A percentile compares a stretch with the other conserved stretches of the same genome.
Conservation (phyloP, 2,113 vertebrate species). For the Callaeas wilsoni region DNA sequence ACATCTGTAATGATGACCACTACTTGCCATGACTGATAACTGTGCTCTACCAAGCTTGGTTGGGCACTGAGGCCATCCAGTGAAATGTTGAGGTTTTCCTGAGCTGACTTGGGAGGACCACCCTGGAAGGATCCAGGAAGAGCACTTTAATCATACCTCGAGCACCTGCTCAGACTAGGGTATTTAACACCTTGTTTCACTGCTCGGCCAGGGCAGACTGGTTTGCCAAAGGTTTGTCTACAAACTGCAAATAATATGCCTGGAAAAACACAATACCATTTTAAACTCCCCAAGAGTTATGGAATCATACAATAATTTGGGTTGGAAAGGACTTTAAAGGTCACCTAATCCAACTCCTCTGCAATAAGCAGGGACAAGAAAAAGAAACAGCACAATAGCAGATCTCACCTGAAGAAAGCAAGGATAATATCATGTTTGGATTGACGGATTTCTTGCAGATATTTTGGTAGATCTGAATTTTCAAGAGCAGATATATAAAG, state of each 20-base stretch:
- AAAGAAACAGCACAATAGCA: neutral
- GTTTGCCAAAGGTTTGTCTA: neutral
- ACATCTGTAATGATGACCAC: neutral
- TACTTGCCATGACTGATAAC: neutral
- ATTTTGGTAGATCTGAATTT: neutral
- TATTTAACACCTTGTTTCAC: neutral
- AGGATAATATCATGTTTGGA: neutral
- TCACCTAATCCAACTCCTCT: neutral
- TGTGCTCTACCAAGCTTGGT: neutral
- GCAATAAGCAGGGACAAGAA: neutral
- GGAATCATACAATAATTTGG: neutral
- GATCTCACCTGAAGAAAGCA: neutral
- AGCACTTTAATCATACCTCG: neutral
- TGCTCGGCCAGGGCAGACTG: neutral
- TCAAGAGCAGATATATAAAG: neutral
- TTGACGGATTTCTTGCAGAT: neutral
- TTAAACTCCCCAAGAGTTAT: neutral
- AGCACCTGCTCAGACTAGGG: neutral
- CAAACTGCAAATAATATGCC: neutral
- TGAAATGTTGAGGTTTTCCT: neutral
- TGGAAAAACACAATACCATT: neutral
- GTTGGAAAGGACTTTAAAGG: neutral
- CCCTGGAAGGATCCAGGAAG: neutral
- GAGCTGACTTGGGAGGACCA: neutral
- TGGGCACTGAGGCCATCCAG: neutral